Percentiles rank a stretch among this genome's conserved stretches.
phyloP scores from a whole-genome alignment of 1,140 invertebrate genomes.

The Euura saliciscinereae region DNA sequence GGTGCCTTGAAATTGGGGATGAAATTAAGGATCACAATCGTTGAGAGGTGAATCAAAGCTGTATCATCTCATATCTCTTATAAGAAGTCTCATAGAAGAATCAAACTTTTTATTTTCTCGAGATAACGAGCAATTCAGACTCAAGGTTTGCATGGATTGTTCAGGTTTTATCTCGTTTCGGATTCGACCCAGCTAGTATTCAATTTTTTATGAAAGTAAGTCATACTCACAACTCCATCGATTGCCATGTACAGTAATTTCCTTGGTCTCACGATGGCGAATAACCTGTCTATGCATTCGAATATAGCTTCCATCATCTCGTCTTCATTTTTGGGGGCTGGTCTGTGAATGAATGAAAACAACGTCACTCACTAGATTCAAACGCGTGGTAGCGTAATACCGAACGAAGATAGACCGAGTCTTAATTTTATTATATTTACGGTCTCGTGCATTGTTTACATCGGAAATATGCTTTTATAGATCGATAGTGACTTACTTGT shows the following conservation, averaged over 20 bases:
- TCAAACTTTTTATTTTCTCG: too few species aligned
- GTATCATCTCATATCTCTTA: too few species aligned
- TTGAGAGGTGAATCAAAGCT: too few species aligned
- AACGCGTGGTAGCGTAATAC: constrained; percentile 14
- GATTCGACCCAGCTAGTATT: background rate
- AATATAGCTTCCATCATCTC: constrained; percentile 99
- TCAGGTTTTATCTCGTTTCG: background rate
- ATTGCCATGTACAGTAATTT: constrained; percentile 99
- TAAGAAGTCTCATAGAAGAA: too few species aligned
- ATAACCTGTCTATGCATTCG: constrained; percentile 97
- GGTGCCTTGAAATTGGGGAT: constrained; percentile 72
- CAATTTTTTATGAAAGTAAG: background rate
- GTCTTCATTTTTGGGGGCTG: constrained; percentile 97
- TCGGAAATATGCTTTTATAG: too few species aligned
- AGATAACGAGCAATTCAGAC: background rate
- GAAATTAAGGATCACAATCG: background rate
- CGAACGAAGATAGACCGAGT: constrained; percentile 14
- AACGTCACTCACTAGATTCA: constrained; percentile 23
- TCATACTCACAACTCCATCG: constrained; percentile 88
- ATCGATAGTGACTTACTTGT: constrained; percentile 67
- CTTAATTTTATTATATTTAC: background rate
- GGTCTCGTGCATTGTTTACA: too few species aligned
- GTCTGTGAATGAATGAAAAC: constrained; percentile 62
- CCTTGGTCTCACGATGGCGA: constrained; percentile 93
- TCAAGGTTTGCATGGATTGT: constrained; percentile 11